phyloP scores from a whole-genome alignment of 2,888 invertebrate species.

The Calliphora vomitoria region DNA sequence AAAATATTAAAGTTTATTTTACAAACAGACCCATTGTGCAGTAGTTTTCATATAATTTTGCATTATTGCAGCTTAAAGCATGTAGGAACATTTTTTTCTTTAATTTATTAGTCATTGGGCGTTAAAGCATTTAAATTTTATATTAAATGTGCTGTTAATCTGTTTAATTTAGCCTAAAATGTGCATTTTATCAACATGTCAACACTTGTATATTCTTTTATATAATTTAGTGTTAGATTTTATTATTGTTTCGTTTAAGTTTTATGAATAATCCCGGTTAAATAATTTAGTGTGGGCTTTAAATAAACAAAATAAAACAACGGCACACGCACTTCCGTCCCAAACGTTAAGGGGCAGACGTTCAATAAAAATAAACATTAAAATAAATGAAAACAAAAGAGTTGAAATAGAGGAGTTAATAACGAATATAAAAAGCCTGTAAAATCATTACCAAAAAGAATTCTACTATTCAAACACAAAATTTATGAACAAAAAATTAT shows the following conservation, averaged over 20 bases:
- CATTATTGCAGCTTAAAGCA: neutral
- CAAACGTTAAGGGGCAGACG: neutral
- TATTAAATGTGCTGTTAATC: neutral
- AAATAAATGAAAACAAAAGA: neutral
- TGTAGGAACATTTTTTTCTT: neutral
- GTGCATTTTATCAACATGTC: conserved; percentile 14
- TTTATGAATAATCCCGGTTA: conserved; percentile 4
- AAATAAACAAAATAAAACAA: conserved; percentile 16
- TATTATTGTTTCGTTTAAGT: neutral
- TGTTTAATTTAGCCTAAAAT: conserved; percentile 37
- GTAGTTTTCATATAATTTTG: too few relatives aligned
- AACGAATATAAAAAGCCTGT: too few relatives aligned
- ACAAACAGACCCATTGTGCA: too few relatives aligned
- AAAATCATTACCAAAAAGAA: too few relatives aligned
- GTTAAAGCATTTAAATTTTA: neutral
- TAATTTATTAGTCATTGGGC: neutral
- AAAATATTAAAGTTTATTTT: too few relatives aligned
- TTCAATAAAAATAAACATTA: neutral
- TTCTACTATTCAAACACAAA: too few relatives aligned
- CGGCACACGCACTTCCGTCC: conserved; percentile 75
- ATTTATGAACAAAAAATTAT: too few relatives aligned
- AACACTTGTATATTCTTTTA: conserved; percentile 14
- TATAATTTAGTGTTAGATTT: conserved; percentile 6
- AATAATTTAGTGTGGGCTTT: conserved; percentile 1
- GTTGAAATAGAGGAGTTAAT: too few relatives aligned